phyloP scores from a whole-genome alignment of 1,140 invertebrate species.

The Neodiprion fabricii region DNA sequence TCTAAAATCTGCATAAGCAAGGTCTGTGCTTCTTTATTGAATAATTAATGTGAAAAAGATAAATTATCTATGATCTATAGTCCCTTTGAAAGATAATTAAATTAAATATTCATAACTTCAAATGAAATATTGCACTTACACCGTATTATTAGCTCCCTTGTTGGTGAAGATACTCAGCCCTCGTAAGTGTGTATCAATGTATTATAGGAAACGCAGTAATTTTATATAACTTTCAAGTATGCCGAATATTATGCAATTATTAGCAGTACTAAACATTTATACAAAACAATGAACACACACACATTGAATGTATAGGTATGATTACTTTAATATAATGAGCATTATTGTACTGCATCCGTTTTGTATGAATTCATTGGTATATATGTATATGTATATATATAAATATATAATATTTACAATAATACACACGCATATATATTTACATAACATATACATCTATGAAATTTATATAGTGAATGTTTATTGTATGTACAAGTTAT shows the following conservation, averaged over 20 bases:
- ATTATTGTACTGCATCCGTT: slow-evolving; percentile 2
- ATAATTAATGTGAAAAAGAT: too few relatives aligned
- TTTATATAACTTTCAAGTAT: neutral
- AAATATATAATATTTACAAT: neutral
- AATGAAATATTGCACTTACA: too few relatives aligned
- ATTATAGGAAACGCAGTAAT: slow-evolving; percentile 1
- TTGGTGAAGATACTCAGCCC: neutral
- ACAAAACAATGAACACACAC: neutral
- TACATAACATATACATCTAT: too few relatives aligned
- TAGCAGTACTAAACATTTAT: neutral
- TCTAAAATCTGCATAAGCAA: too few relatives aligned
- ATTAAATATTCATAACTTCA: too few relatives aligned
- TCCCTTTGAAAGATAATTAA: too few relatives aligned
- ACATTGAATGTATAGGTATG: too few relatives aligned
- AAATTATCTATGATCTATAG: too few relatives aligned
- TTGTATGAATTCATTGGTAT: neutral
- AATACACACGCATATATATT: neutral
- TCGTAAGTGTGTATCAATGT: neutral
- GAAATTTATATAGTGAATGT: neutral
- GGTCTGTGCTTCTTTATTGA: too few relatives aligned
- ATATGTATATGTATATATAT: neutral
- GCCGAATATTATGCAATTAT: neutral
- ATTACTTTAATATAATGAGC: too few relatives aligned
- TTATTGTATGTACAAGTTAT: slow-evolving; percentile 1
- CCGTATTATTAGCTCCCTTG: too few relatives aligned